A percentile compares a stretch with the other conserved stretches of the same genome.
These are phyloP conservation scores for Phymorhynchus buccinoides DNA, from an alignment of 1,140 invertebrate species.

Conservation along the genomic window DNA sequence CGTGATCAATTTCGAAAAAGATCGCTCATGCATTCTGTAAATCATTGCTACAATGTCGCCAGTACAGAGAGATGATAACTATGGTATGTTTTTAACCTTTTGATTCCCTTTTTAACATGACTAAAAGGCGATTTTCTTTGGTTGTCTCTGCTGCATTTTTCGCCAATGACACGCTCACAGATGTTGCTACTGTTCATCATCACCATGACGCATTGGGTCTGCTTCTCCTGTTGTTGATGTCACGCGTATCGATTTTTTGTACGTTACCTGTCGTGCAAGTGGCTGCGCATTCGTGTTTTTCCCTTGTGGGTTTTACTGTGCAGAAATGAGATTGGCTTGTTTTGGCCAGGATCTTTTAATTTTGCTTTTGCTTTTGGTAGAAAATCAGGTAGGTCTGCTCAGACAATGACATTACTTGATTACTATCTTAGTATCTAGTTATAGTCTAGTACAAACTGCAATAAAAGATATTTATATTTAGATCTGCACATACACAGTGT, in stretches of 20 bases:
- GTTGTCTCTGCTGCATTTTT: background rate
- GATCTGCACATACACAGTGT: no score
- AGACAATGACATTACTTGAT: no score
- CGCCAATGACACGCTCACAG: background rate
- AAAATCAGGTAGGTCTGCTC: no score
- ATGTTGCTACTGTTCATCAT: background rate
- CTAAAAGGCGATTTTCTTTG: background rate
- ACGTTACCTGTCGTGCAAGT: background rate
- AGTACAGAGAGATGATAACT: slow-evolving; percentile 14
- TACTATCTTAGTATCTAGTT: no score
- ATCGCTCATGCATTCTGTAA: background rate
- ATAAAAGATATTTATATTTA: no score
- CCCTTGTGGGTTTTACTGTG: no score
- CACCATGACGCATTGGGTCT: background rate
- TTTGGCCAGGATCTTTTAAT: no score
- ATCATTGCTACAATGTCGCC: background rate
- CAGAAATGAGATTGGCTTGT: no score
- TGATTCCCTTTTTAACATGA: no score
- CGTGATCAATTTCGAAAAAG: background rate
- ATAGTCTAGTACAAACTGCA: no score
- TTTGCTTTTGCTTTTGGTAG: no score
- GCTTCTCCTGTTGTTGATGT: background rate
- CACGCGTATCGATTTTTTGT: background rate
- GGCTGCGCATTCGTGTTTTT: background rate
- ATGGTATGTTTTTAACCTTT: slow-evolving; percentile 16